Conservation (phyloP, 2,888 invertebrate species). For the Autographa pulchrina region DNA sequence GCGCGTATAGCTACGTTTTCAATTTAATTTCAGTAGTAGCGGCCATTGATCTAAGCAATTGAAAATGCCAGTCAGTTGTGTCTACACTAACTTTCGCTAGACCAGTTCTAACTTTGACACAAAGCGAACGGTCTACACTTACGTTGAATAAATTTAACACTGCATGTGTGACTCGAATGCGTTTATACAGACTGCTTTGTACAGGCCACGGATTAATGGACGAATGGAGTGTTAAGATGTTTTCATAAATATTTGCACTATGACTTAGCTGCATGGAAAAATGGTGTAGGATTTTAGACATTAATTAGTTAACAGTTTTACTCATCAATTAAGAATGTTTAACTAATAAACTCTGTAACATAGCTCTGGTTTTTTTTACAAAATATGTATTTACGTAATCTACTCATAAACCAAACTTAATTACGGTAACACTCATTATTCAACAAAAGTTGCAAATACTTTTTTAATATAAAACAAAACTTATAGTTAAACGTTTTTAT, state of each 20-base stretch:
- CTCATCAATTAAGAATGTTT: too few species aligned
- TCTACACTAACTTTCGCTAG: conserved; percentile 42
- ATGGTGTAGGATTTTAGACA: too few species aligned
- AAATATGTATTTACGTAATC: too few species aligned
- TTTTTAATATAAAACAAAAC: too few species aligned
- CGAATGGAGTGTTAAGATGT: conserved; percentile 12
- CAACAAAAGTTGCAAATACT: too few species aligned
- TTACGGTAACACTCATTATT: too few species aligned
- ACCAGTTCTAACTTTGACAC: conserved; percentile 64
- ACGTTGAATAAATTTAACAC: conserved; percentile 67
- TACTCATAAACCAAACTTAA: too few species aligned
- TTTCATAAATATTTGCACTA: background rate
- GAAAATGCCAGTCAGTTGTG: conserved; percentile 50
- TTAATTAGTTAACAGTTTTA: too few species aligned
- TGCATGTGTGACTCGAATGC: conserved; percentile 68
- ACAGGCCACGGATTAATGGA: conserved; percentile 23
- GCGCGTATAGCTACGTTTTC: background rate
- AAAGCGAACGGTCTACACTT: conserved; percentile 67
- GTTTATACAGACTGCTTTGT: conserved; percentile 49
- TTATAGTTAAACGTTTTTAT: too few species aligned
- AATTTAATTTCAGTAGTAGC: conserved; percentile 11
- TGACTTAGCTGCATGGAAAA: background rate
- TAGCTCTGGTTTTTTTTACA: too few species aligned
- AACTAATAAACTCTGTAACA: too few species aligned
- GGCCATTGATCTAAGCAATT: conserved; percentile 43